phyloP scores from a whole-genome alignment of 1,140 invertebrate genomes.

The Drosophila mayri region DNA sequence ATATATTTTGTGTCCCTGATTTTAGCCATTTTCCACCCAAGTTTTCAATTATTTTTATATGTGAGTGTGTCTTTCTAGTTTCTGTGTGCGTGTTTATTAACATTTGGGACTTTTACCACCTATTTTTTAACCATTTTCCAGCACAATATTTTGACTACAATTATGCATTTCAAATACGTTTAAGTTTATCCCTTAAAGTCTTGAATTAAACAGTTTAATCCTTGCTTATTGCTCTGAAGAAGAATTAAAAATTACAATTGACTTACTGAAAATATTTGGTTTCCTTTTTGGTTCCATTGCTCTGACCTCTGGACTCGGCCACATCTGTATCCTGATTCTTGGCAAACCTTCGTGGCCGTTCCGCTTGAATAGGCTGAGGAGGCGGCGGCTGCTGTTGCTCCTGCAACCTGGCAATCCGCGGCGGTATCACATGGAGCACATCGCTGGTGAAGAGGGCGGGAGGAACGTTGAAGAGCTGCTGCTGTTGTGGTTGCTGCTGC shows the following conservation, averaged over 20 bases:
- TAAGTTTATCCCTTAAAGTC: neutral
- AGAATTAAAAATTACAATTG: neutral
- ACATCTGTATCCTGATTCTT: conserved; percentile 24
- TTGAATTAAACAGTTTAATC: neutral
- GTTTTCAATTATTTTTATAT: neutral
- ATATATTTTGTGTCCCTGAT: neutral
- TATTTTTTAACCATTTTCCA: neutral
- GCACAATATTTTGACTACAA: conserved; percentile 36
- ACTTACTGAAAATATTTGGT: conserved; percentile 73
- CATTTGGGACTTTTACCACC: neutral
- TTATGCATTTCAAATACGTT: neutral
- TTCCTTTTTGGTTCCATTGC: conserved; percentile 36
- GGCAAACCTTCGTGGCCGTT: conserved; percentile 49
- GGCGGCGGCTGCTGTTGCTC: conserved; percentile 48
- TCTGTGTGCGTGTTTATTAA: neutral
- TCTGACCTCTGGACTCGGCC: conserved; percentile 31
- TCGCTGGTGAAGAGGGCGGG: conserved; percentile 70
- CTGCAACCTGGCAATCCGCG: conserved; percentile 34
- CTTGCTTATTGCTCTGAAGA: neutral
- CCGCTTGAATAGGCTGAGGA: conserved; percentile 22
- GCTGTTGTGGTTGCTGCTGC: conserved; percentile 15
- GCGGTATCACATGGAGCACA: conserved; percentile 68
- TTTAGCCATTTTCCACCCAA: conserved; percentile 3
- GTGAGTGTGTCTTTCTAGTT: neutral
- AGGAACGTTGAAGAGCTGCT: conserved; percentile 62